Conservation (phyloP, 2,113 vertebrate genomes). For the Oryzias melastigma region DNA sequence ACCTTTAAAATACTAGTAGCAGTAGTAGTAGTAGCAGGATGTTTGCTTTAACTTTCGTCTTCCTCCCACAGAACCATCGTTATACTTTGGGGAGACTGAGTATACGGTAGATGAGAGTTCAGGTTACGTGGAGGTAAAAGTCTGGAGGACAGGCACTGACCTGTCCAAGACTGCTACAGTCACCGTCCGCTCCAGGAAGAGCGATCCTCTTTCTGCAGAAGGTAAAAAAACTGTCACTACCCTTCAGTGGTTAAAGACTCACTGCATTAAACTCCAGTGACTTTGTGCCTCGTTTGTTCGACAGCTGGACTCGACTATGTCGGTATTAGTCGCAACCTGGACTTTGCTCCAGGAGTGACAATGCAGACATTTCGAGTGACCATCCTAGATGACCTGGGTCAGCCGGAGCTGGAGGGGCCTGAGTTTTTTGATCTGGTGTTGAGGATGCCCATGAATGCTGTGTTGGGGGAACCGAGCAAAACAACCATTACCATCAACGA, state of each 20-base stretch:
- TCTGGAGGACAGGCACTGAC: slow-evolving; percentile 85
- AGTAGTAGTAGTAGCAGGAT: neutral
- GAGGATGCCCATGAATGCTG: slow-evolving; percentile 80
- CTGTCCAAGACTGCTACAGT: slow-evolving; percentile 83
- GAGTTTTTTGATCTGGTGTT: slow-evolving; percentile 85
- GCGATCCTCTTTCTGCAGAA: slow-evolving; percentile 81
- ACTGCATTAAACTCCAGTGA: neutral
- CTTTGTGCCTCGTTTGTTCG: slow-evolving; percentile 2
- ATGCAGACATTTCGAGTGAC: slow-evolving; percentile 83
- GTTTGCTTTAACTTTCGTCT: neutral
- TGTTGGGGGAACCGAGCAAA: slow-evolving; percentile 82
- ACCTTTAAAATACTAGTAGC: neutral
- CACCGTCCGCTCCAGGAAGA: slow-evolving; percentile 80
- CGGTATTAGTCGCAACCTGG: slow-evolving; percentile 82
- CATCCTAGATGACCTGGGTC: slow-evolving; percentile 82
- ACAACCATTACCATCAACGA: slow-evolving; percentile 83
- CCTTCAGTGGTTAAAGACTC: neutral
- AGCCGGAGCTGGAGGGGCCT: slow-evolving; percentile 81
- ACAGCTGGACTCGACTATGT: slow-evolving; percentile 84
- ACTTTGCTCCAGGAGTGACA: slow-evolving; percentile 82
- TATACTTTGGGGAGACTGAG: slow-evolving; percentile 81
- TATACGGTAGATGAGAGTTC: slow-evolving; percentile 79
- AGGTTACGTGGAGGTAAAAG: slow-evolving; percentile 79
- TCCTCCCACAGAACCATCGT: slow-evolving; percentile 74
- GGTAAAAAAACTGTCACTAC: slow-evolving; percentile 60